These are phyloP conservation scores for Phyllotis vaccarum DNA, from an alignment of 2,797 vertebrate species.

Conservation along the genomic window DNA sequence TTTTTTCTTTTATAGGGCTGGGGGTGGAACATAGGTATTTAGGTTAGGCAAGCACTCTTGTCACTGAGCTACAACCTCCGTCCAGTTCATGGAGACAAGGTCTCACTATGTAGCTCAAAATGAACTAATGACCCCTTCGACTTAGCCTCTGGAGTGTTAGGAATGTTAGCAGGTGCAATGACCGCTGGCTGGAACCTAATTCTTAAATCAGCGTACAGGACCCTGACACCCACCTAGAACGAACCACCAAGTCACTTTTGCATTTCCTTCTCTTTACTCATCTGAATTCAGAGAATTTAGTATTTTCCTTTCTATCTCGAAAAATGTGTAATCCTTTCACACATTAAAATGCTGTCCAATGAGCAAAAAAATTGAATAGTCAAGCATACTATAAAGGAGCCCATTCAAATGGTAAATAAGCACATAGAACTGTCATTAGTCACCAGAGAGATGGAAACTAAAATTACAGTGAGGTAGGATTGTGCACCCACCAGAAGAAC, in stretches of 20 bases:
- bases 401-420: slow-evolving; percentile 31
- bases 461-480: too few relatives aligned
- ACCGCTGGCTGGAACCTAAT: not conserved
- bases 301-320: not conserved
- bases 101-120: not conserved
- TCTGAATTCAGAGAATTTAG: not conserved
- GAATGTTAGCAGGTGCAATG: not conserved
- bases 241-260: not conserved
- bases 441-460: not conserved
- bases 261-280: not conserved
- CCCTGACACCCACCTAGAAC: not conserved
- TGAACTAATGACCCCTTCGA: not conserved
- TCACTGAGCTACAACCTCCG: not conserved
- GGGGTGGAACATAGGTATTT: not conserved
- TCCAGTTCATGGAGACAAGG: not conserved
- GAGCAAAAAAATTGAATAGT: not conserved
- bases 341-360: slow-evolving; percentile 12
- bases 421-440: not conserved
- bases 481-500: not conserved
- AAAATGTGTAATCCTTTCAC: not conserved
- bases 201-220: not conserved
- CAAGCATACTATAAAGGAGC: not conserved
- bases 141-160: not conserved
- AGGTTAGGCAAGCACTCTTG: not conserved
- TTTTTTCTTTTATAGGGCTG: not conserved